Percentiles rank a stretch among this genome's conserved stretches.
phyloP scores from a whole-genome alignment of 2,113 vertebrate genomes.

The Herpailurus yagouaroundi region DNA sequence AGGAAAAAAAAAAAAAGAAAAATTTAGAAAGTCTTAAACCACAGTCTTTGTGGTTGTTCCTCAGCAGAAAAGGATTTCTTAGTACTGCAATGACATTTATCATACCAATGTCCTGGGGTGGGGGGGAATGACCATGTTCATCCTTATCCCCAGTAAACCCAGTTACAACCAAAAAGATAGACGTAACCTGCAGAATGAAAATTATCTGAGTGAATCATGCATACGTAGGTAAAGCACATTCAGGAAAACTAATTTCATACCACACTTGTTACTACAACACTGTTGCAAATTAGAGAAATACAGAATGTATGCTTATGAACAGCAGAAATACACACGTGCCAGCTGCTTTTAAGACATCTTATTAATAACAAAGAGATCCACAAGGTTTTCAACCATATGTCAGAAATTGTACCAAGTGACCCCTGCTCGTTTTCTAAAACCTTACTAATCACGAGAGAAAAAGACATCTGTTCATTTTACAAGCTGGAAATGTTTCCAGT shows the following conservation, averaged over 20 bases:
- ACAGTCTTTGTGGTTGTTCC: slow-evolving; percentile 40
- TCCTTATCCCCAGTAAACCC: slow-evolving; percentile 14
- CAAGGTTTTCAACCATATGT: neutral
- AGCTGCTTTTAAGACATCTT: slow-evolving; percentile 15
- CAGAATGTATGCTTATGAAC: neutral
- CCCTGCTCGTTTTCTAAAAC: slow-evolving; percentile 21
- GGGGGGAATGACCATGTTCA: neutral
- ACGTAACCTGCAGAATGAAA: neutral
- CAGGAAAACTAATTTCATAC: neutral
- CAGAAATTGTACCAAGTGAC: slow-evolving; percentile 19
- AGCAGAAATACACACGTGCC: neutral
- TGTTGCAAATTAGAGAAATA: neutral
- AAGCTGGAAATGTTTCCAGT: slow-evolving; percentile 39
- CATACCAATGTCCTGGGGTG: neutral
- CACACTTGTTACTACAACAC: neutral
- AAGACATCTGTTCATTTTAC: slow-evolving; percentile 20
- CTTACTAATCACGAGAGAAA: neutral
- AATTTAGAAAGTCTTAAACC: slow-evolving; percentile 17
- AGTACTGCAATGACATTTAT: slow-evolving; percentile 34
- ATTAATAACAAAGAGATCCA: neutral
- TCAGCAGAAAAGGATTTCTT: slow-evolving; percentile 59
- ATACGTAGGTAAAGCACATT: neutral
- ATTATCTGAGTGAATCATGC: neutral
- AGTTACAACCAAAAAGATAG: neutral
- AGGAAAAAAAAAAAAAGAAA: neutral